A percentile compares a stretch with the other conserved stretches of the same genome.
These are phyloP conservation scores for Heteromurus nitidus DNA, from an alignment of 2,888 invertebrate genomes.

Conservation along the genomic window DNA sequence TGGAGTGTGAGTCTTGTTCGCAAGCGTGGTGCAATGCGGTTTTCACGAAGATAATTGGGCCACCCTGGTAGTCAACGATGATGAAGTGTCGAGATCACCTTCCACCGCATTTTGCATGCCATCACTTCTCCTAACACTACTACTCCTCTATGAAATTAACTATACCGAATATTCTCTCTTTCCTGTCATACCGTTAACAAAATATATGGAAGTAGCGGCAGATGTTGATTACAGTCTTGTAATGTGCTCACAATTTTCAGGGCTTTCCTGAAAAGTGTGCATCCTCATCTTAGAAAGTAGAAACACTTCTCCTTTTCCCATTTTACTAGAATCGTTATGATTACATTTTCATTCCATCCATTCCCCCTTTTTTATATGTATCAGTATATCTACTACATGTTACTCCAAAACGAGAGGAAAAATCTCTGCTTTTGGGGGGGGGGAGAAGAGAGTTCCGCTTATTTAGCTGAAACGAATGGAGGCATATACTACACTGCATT, in stretches of 20 bases:
- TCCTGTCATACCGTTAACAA: constrained; percentile 41
- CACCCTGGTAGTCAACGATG: constrained; percentile 73
- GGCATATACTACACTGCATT: too few species aligned
- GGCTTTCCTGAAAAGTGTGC: constrained; percentile 4
- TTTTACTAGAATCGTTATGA: constrained; percentile 32
- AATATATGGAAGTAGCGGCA: constrained; percentile 31
- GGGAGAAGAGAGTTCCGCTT: constrained; percentile 48
- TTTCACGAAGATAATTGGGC: constrained; percentile 73
- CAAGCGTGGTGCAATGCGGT: constrained; percentile 73
- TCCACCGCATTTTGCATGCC: constrained; percentile 73
- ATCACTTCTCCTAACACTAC: constrained; percentile 68
- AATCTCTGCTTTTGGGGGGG: constrained; percentile 14
- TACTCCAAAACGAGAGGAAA: too few species aligned
- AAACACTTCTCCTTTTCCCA: neutral
- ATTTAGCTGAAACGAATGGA: constrained; percentile 45
- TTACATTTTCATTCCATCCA: constrained; percentile 26
- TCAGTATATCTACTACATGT: too few species aligned
- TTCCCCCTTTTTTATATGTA: constrained; percentile 1
- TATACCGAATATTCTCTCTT: neutral
- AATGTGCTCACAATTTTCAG: constrained; percentile 46
- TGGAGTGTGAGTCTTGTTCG: constrained; percentile 73
- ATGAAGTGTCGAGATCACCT: constrained; percentile 74
- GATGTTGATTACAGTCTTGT: constrained; percentile 53
- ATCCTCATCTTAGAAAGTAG: neutral
- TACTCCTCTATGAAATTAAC: constrained; percentile 3